These are phyloP conservation scores for Muntiacus muntjak DNA, from an alignment of 2,113 vertebrate species.

Conservation along the genomic window DNA sequence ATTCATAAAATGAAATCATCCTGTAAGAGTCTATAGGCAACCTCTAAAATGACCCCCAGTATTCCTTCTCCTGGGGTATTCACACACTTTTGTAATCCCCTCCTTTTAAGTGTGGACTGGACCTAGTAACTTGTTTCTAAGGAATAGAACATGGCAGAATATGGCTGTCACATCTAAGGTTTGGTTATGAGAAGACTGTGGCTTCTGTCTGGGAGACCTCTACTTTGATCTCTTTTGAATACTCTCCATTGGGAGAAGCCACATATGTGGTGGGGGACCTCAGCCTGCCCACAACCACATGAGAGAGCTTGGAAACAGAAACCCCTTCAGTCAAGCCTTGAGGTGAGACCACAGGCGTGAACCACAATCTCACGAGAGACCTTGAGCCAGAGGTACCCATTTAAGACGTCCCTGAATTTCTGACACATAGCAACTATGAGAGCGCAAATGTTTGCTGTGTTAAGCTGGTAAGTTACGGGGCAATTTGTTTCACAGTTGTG, in stretches of 20 bases:
- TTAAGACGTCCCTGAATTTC: not conserved
- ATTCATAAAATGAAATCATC: not conserved
- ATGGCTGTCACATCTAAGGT: not conserved
- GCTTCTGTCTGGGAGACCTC: not conserved
- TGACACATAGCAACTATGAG: not conserved
- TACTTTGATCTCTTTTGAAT: not conserved
- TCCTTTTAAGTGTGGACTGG: too few relatives aligned
- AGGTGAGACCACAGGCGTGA: not conserved
- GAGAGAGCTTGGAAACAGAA: not conserved
- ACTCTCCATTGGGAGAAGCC: not conserved
- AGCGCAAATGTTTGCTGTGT: not conserved
- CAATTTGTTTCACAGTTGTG: not conserved
- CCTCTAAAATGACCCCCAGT: not conserved
- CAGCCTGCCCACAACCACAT: not conserved
- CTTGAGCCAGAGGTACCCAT: not conserved
- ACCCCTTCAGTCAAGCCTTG: not conserved
- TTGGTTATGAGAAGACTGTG: not conserved
- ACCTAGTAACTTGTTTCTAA: not conserved
- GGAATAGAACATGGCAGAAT: not conserved
- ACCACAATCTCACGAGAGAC: not conserved
- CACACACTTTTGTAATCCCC: not conserved
- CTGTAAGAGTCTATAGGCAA: not conserved
- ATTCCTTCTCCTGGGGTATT: too few relatives aligned
- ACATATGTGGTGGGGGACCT: rapidly evolving
- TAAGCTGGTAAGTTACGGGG: not conserved